These are phyloP conservation scores for Cerastis leucographa DNA, from an alignment of 2,888 invertebrate species.

Conservation along the genomic window DNA sequence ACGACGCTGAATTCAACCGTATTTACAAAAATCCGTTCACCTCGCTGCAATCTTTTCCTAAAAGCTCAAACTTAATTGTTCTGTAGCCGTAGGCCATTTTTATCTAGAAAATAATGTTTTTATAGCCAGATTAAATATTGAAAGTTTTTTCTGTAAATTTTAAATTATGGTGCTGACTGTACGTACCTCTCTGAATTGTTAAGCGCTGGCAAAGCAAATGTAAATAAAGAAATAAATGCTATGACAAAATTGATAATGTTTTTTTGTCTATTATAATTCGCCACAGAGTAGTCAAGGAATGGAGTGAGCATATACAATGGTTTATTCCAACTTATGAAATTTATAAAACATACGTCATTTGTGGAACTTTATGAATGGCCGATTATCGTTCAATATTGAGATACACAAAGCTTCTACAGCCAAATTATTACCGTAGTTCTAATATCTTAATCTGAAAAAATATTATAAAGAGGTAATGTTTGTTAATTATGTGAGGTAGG, in stretches of 20 bases:
- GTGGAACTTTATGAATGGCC: not conserved
- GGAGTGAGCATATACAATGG: not conserved
- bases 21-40: slow-evolving; percentile 1
- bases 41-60: not conserved
- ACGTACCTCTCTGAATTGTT: slow-evolving; percentile 28
- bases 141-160: not conserved
- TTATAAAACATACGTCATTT: not conserved
- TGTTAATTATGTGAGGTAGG: not conserved
- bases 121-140: not conserved
- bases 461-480: not conserved
- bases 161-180: slow-evolving; percentile 13
- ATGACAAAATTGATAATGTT: slow-evolving; percentile 34
- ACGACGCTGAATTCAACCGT: not conserved
- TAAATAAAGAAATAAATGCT: slow-evolving; percentile 60
- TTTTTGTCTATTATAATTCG: slow-evolving; percentile 29
- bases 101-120: slow-evolving; percentile 3
- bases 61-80: slow-evolving; percentile 9
- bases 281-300: slow-evolving; percentile 14
- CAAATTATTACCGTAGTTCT: not conserved
- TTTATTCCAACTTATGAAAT: not conserved
- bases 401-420: not conserved
- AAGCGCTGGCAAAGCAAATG: slow-evolving; percentile 51
- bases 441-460: not conserved
- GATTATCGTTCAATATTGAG: not conserved
- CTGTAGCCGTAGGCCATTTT: not conserved